Evolutionary conservation across 2,888 invertebrate genomes (phyloP).

Genomic region (Coenonympha arcania): DNA sequence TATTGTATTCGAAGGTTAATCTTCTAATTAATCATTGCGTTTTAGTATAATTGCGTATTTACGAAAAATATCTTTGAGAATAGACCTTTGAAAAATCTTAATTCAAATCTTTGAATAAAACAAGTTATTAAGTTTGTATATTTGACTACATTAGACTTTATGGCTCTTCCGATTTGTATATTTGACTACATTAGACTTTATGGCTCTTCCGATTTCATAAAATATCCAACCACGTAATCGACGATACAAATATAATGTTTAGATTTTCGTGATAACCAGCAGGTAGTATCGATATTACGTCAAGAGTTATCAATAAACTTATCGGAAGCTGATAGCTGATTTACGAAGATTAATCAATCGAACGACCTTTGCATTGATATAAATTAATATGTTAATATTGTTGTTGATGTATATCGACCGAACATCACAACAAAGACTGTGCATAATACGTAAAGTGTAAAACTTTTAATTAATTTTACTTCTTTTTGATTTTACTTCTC

Average conservation of each 20-base stretch:
- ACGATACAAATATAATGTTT: neutral
- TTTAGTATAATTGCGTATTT: neutral
- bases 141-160: too few relatives aligned
- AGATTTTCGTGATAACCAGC: neutral
- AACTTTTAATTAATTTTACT: too few relatives aligned
- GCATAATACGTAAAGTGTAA: neutral
- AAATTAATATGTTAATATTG: neutral
- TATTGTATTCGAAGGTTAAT: constrained; percentile 2
- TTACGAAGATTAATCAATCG: constrained; percentile 4
- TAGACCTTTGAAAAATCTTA: neutral
- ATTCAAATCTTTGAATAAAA: neutral
- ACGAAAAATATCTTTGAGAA: neutral
- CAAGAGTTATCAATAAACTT: neutral
- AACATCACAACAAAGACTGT: neutral
- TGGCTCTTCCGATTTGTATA: neutral
- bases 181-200: too few relatives aligned
- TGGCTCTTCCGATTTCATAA: neutral
- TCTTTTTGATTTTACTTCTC: neutral
- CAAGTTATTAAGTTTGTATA: neutral
- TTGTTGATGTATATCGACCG: neutral
- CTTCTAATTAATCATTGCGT: neutral
- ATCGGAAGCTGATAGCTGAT: constrained; percentile 5
- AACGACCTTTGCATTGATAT: neutral
- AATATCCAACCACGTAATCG: neutral
- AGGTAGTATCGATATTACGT: constrained; percentile 4